Evolutionary conservation across 2,113 vertebrate species (phyloP), one percentile per base, ranked within the genome.

Genomic region (Periophthalmus modestus): DNA sequence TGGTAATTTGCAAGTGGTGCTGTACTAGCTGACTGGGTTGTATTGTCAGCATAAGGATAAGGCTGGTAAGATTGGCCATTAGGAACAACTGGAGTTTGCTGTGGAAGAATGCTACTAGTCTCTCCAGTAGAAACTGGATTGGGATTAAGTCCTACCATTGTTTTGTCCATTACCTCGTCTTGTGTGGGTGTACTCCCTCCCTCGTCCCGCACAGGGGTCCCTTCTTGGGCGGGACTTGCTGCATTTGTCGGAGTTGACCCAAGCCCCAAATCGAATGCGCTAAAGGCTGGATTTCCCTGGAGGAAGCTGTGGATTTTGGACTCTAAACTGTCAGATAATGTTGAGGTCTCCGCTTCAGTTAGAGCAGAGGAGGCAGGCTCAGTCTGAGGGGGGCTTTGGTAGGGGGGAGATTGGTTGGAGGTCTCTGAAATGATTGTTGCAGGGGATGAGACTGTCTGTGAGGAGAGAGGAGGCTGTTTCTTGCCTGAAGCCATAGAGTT

Each of bases 301-400:
- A 98, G 82, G 82, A 99, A 98, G 79, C 92, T 97, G 88, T 97
- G 96, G 57, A 99, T 97, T 90, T 98, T 99, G 85, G 97, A 95
- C 87, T 99, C 98, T 89, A 99, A 87, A 79, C 95, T 96, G 18
- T 58, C 7, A 11, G 91, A 91, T 0, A 94, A 92, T 34, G 82
- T 89, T 23, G 94, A 89, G 2, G 72, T 39, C 14, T 85, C 80
- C 1, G 69, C 2, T 36, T 86, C 85, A 23, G 78, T 34, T 7
- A 88, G 77, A 50, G 85, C 87, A 47, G 80, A 55, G 47, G 66
- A 79, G 15, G 79, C 54, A 0, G 73, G 72, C 46, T 78, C 77
- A 11, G 78, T 24, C 57, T 59, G 36, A 33, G 82, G 24, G 24
- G 80, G 33, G 6, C 24, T 62, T 50, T 81, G 19, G 68, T 68